These are phyloP conservation scores for Machimus atricapillus DNA, from an alignment of 2,888 invertebrate species.

Conservation along the genomic window DNA sequence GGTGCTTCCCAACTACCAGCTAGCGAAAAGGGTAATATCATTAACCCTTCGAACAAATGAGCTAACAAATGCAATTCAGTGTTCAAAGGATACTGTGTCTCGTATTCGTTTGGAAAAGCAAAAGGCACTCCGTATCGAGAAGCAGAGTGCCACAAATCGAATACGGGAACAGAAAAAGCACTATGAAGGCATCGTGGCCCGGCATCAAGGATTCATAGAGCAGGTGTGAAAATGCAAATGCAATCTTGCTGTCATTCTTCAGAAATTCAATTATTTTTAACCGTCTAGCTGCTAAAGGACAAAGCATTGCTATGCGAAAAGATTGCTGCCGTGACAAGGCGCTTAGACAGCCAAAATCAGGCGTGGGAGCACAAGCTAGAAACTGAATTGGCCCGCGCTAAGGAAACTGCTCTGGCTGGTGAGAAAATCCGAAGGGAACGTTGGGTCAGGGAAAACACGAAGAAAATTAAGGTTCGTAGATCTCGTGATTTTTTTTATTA, in stretches of 20 bases:
- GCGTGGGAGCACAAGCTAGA: slow-evolving; percentile 77
- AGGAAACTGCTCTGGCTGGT: slow-evolving; percentile 78
- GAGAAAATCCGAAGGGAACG: slow-evolving; percentile 78
- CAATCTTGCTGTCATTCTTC: neutral
- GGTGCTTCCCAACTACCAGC: slow-evolving; percentile 61
- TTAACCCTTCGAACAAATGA: slow-evolving; percentile 61
- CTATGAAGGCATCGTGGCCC: slow-evolving; percentile 74
- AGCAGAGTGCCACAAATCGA: slow-evolving; percentile 61
- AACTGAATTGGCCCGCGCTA: slow-evolving; percentile 76
- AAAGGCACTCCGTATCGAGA: slow-evolving; percentile 59
- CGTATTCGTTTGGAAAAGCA: slow-evolving; percentile 60
- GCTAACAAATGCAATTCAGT: slow-evolving; percentile 60
- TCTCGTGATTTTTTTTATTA: neutral
- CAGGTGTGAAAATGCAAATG: slow-evolving; percentile 63
- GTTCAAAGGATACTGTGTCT: slow-evolving; percentile 60
- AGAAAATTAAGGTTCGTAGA: slow-evolving; percentile 77
- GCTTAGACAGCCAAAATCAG: slow-evolving; percentile 65
- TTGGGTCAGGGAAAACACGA: slow-evolving; percentile 84
- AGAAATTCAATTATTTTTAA: slow-evolving; percentile 6
- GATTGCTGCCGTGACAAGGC: slow-evolving; percentile 59
- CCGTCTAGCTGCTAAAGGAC: slow-evolving; percentile 72
- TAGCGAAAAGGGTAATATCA: slow-evolving; percentile 59
- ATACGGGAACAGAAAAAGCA: slow-evolving; percentile 71
- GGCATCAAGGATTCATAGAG: slow-evolving; percentile 85
- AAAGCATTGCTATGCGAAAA: slow-evolving; percentile 77